These are phyloP conservation scores for Apomyelois bistriatella DNA, from an alignment of 2,888 invertebrate species.

Conservation along the genomic window DNA sequence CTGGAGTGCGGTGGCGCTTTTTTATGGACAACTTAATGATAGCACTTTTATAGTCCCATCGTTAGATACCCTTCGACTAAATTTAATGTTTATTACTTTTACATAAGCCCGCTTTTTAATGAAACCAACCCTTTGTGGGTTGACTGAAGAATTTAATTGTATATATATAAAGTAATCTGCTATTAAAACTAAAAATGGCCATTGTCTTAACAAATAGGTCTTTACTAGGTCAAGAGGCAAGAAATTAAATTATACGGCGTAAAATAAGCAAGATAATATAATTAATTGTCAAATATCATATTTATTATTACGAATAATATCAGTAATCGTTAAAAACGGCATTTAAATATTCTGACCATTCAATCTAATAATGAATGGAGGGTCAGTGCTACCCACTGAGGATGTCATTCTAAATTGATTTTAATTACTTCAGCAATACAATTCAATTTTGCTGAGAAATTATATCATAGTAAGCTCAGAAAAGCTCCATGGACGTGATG, in stretches of 20 bases:
- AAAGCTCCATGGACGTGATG: slow-evolving; percentile 63
- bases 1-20: slow-evolving; percentile 21
- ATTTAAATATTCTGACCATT: slow-evolving; percentile 37
- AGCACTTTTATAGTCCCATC: slow-evolving; percentile 37
- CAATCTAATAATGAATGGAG: slow-evolving; percentile 44
- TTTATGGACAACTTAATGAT: slow-evolving; percentile 36
- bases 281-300: not conserved
- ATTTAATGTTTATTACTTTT: slow-evolving; percentile 36
- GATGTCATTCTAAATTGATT: slow-evolving; percentile 26
- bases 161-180: too few relatives aligned
- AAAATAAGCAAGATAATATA: not conserved
- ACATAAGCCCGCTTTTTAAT: slow-evolving; percentile 29
- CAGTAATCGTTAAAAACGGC: slow-evolving; percentile 24
- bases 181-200: too few relatives aligned
- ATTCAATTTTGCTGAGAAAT: slow-evolving; percentile 26
- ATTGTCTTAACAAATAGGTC: too few relatives aligned
- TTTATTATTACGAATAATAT: not conserved
- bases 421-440: slow-evolving; percentile 27
- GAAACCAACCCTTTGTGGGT: not conserved
- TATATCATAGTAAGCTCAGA: slow-evolving; percentile 40
- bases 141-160: not conserved
- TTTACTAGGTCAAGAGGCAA: too few relatives aligned
- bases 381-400: slow-evolving; percentile 46
- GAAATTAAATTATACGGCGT: too few relatives aligned
- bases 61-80: slow-evolving; percentile 32